A percentile compares a stretch with the other conserved stretches of the same genome.
phyloP scores from a whole-genome alignment of 2,113 vertebrate genomes.

The Mobula birostris region DNA sequence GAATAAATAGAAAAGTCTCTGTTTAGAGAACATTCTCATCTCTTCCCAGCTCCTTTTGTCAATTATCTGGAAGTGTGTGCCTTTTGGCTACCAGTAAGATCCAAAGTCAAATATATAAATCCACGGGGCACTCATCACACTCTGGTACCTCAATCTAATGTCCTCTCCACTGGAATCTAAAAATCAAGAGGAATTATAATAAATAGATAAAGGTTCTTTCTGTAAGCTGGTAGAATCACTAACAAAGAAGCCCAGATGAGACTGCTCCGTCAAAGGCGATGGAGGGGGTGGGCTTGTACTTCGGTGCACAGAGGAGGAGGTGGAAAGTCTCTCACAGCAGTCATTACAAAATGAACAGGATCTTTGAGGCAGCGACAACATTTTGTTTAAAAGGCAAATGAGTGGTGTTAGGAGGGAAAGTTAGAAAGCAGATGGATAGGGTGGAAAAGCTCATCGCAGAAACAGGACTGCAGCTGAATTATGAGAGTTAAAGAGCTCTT shows the following conservation, averaged over 20 bases:
- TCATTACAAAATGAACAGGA: not conserved
- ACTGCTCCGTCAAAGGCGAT: not conserved
- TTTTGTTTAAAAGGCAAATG: not conserved
- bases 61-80: not conserved
- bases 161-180: too few species aligned
- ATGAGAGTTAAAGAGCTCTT: not conserved
- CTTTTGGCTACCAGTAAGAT: not conserved
- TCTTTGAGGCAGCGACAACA: not conserved
- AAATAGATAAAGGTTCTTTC: not conserved
- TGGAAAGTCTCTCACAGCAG: not conserved
- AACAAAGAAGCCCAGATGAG: not conserved
- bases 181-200: not conserved
- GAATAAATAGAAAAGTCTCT: not conserved
- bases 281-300: not conserved
- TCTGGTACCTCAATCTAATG: not conserved
- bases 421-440: not conserved
- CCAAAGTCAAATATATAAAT: not conserved
- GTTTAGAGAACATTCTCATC: not conserved
- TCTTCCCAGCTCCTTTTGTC: not conserved
- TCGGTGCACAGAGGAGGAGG: too few species aligned
- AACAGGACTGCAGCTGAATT: not conserved
- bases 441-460: not conserved
- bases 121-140: not conserved
- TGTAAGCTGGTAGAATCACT: not conserved
- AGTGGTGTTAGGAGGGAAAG: not conserved